Percentiles rank a stretch among this genome's conserved stretches.
phyloP scores from a whole-genome alignment of 2,888 invertebrate genomes.

The Idaea dimidiata region DNA sequence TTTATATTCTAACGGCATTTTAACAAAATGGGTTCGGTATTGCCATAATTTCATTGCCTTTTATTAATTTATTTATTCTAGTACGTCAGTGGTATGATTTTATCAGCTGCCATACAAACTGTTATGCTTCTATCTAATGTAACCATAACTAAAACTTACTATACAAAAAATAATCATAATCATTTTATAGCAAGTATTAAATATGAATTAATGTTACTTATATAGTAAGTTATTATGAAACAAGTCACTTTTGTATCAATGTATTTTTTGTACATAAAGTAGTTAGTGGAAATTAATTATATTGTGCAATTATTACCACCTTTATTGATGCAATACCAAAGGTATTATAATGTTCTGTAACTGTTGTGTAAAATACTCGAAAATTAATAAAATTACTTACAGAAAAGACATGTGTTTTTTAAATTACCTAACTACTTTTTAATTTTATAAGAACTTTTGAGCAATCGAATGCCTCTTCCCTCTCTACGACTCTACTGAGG shows the following conservation, averaged over 20 bases:
- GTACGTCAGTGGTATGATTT: no score
- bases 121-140: not conserved
- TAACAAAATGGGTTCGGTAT: no score
- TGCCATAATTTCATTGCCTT: no score
- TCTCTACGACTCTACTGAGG: no score
- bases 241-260: slow-evolving; percentile 61
- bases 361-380: slow-evolving; percentile 75
- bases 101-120: no score
- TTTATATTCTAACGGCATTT: no score
- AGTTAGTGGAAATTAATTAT: slow-evolving; percentile 68
- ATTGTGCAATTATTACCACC: slow-evolving; percentile 72
- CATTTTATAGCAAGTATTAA: slow-evolving; percentile 21
- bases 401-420: slow-evolving; percentile 31
- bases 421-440: no score
- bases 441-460: no score
- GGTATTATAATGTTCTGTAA: slow-evolving; percentile 73
- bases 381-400: slow-evolving; percentile 64
- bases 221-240: slow-evolving; percentile 42
- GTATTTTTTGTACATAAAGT: slow-evolving; percentile 76
- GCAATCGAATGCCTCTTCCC: no score
- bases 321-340: slow-evolving; percentile 72
- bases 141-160: not conserved
- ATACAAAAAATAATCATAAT: slow-evolving; percentile 9
- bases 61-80: no score
- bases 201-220: slow-evolving; percentile 53